Base-by-base conservation (phyloP, 2,888 invertebrate genomes). In the Drosophila cyrtoloma region DNA sequence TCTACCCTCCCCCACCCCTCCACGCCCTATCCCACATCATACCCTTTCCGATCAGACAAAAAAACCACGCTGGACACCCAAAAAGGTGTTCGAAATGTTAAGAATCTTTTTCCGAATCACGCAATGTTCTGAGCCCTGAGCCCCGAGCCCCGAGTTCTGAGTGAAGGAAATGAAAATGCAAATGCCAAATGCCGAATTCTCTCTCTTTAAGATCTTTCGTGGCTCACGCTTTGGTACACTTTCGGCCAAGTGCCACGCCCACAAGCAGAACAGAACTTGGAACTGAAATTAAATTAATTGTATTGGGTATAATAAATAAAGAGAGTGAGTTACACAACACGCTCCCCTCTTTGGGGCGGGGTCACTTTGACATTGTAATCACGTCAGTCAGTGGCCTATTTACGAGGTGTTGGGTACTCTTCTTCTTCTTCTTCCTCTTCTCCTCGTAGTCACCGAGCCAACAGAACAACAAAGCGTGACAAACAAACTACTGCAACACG, bases 61-160 rank as follows among this genome's bases (percentile, higher is more conserved):
- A 32, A 9, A 42, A 32, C 22, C 57, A 30, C 68, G 44, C 37
- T 74, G 81, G 75, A 87, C 86, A 86, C 86, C 89, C 86, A 89
- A 89, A 86, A 89, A 89, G 90, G 87, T 89, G 88, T 85, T 83
- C 65, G 80, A 82, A 84, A 89, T 82, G 83, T 73, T 78, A 87
- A 84, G 80, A 89, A 87, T 87, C 82, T 82, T 74, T 75, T 71
- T 76, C 74, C 74, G 67, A 75, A 87, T 79, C 86, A 87, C 89
- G 89, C 89, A 89, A 87, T 82, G 37, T 14, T 56, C 50, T 33
- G n/a, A 28, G 39, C 50, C 44, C 57, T 33, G 56, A 47, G 67
- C 39, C 50, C 68, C 52, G 56, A 69, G 52, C 52, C 51, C 59
- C 47, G 47, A 63, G 73, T 58, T 75, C 58, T 55, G 67, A 76